Base-by-base conservation (phyloP, 2,113 vertebrate species). In the Girardinichthys multiradiatus region DNA sequence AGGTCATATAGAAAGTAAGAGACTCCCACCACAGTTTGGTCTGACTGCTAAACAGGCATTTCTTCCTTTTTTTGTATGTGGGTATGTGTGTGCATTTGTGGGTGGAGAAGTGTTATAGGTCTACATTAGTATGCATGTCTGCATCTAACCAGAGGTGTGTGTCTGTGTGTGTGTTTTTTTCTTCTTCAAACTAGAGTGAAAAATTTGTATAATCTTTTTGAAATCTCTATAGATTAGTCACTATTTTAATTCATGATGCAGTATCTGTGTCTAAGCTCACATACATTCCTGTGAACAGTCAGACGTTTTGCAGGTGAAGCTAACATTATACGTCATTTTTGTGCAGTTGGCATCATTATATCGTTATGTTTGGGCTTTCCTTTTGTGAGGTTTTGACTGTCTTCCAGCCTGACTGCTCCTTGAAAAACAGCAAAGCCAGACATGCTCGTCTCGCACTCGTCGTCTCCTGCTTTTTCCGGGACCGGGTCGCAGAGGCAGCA, bases 1-100 rank as follows among this genome's bases (percentile, higher is more conserved):
- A 94, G 94, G 91, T 94, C 93, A 89, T 84, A 90, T 91, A 87
- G 91, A 93, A 88, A 92, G 86, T 90, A 90, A 92, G 86, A 89
- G 81, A 90, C 91, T 93, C 86, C 83, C 88, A 86, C 79, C 81
- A 83, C 87, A 90, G 89, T 90, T 90, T 72, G 82, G 76, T 60
- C 77, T 86, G 91, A 92, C 91, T 94, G 87, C 90, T 92, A 93
- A 95, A 83, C 82, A 93, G 92, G 72, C 67, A 57, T 71, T 30
- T 27, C 6, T 58, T 70, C 27, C 63, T 67, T 71, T 76, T 71
- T 42, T 72, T 62, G 59, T 68, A 39, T 42, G 57, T 66, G 51
- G 33, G 54, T 57, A 21, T 59, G 64, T 37, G 21, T 51, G 60
- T 73, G 42, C 37, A 2, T 66, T 21, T 67, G 48, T 74, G 19